These are phyloP conservation scores for Onychomys arenicola DNA, from an alignment of 2,797 vertebrate species.

Conservation along the genomic window DNA sequence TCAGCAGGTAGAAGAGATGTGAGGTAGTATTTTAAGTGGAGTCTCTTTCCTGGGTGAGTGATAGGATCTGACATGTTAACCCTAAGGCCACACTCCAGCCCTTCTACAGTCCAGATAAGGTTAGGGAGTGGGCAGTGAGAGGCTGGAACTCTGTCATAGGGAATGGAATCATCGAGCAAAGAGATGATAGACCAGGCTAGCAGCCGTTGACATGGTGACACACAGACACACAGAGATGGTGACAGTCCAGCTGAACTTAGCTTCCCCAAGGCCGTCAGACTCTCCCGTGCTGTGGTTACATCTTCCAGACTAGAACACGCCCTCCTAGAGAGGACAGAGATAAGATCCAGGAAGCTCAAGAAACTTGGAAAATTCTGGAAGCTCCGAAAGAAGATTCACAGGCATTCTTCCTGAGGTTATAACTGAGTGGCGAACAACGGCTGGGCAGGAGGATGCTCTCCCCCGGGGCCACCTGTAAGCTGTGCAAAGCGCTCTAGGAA, in stretches of 20 bases:
- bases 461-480: no score
- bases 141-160: not conserved
- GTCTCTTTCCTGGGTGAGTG: not conserved
- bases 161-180: rapidly evolving
- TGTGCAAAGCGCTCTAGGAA: not conserved
- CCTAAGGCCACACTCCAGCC: not conserved
- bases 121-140: not conserved
- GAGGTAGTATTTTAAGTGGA: not conserved
- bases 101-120: no score
- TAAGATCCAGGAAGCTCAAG: not conserved
- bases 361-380: not conserved
- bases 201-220: not conserved
- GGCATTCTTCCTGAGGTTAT: not conserved
- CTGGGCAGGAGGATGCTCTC: not conserved
- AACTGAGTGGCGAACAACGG: not conserved
- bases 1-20: not conserved
- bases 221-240: rapidly evolving
- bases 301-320: not conserved
- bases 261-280: not conserved
- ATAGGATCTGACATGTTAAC: not conserved
- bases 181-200: no score
- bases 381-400: not conserved
- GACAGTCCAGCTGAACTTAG: no score
- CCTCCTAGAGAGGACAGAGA: not conserved
- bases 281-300: not conserved